Conservation (phyloP, 1,140 invertebrate species). For the Elymnias hypermnestra region DNA sequence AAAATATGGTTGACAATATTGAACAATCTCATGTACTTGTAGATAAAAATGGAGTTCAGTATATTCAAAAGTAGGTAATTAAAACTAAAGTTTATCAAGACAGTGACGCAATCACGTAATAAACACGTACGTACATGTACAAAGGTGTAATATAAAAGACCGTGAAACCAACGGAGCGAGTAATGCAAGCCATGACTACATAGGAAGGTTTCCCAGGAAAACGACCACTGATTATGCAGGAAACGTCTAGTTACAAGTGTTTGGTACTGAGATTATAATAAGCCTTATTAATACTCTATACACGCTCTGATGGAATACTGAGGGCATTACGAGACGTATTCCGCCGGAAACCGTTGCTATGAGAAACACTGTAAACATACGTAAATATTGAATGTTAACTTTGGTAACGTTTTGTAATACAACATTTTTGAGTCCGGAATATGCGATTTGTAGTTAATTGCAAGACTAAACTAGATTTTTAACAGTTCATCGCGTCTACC, state of each 20-base stretch:
- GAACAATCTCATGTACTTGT: no score
- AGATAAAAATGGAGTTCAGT: no score
- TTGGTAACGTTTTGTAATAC: neutral
- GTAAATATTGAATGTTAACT: conserved; percentile 2
- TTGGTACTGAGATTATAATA: conserved; percentile 41
- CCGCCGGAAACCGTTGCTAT: conserved; percentile 51
- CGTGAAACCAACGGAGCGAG: conserved; percentile 31
- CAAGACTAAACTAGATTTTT: conserved; percentile 5
- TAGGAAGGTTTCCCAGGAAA: conserved; percentile 37
- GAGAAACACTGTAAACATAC: conserved; percentile 31
- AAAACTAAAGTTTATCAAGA: conserved; percentile 12
- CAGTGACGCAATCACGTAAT: conserved; percentile 12
- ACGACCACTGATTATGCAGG: conserved; percentile 46
- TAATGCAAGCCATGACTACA: conserved; percentile 32
- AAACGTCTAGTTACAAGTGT: conserved; percentile 40
- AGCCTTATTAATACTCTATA: conserved; percentile 48
- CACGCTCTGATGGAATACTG: conserved; percentile 45
- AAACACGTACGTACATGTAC: neutral
- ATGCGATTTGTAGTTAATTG: neutral
- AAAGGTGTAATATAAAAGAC: conserved; percentile 16
- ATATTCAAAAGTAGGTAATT: no score
- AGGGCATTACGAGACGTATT: conserved; percentile 44
- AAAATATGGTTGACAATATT: no score
- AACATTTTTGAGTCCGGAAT: neutral
- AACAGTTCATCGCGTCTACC: conserved; percentile 5